Conservation (phyloP, 2,888 invertebrate species). For the Luperina nickerlii region DNA sequence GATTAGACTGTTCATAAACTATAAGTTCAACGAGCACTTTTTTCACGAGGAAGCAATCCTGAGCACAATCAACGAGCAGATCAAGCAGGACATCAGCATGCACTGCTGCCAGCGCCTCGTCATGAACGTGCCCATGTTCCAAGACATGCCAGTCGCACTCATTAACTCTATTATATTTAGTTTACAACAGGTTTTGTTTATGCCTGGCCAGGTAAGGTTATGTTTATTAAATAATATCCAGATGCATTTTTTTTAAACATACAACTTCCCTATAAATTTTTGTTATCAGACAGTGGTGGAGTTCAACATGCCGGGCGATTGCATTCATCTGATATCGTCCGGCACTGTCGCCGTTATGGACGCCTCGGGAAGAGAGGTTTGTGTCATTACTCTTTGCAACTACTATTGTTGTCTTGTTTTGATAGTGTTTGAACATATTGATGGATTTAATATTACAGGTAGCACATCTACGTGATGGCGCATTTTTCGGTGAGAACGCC, state of each 20-base stretch:
- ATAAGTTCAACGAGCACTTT: slow-evolving; percentile 79
- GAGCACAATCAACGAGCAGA: slow-evolving; percentile 81
- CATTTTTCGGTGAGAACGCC: slow-evolving; percentile 91
- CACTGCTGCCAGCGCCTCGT: slow-evolving; percentile 89
- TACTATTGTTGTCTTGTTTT: slow-evolving; percentile 1
- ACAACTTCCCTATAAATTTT: neutral
- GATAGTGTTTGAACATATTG: slow-evolving; percentile 2
- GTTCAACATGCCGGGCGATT: slow-evolving; percentile 87
- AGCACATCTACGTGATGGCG: slow-evolving; percentile 90
- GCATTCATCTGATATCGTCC: slow-evolving; percentile 90
- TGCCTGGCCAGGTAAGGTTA: slow-evolving; percentile 89
- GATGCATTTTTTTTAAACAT: neutral
- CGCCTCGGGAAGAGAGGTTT: slow-evolving; percentile 89
- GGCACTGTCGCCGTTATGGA: slow-evolving; percentile 91
- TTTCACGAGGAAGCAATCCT: slow-evolving; percentile 77
- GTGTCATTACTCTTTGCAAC: slow-evolving; percentile 1
- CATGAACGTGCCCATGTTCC: slow-evolving; percentile 89
- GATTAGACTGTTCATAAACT: slow-evolving; percentile 76
- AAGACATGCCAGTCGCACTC: slow-evolving; percentile 86
- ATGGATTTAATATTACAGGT: slow-evolving; percentile 61
- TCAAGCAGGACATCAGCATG: slow-evolving; percentile 89
- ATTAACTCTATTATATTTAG: slow-evolving; percentile 88
- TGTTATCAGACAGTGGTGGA: slow-evolving; percentile 87
- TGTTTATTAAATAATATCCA: too few relatives aligned
- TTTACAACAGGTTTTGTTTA: slow-evolving; percentile 88